These are phyloP conservation scores for Catostomus latipinnis DNA, from an alignment of 2,797 vertebrate genomes.

Conservation along the genomic window DNA sequence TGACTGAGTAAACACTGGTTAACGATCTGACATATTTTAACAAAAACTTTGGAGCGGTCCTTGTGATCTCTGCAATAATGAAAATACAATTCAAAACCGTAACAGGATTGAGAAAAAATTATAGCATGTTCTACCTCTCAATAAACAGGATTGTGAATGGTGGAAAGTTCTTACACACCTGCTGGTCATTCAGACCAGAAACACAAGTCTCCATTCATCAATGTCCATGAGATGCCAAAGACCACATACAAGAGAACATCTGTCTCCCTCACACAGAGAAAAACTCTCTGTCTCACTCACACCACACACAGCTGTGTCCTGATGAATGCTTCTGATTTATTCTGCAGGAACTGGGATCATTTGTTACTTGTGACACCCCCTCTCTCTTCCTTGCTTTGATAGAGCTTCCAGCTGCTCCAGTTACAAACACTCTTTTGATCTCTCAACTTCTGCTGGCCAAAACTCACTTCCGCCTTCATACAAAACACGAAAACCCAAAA, in stretches of 20 bases:
- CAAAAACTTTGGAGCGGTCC: neutral
- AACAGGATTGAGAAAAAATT: neutral
- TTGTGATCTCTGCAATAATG: neutral
- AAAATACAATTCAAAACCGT: neutral
- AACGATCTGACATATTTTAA: neutral
- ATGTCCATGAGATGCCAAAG: slow-evolving; percentile 63
- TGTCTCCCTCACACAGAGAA: slow-evolving; percentile 41
- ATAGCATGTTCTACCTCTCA: neutral
- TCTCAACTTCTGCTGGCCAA: slow-evolving; percentile 53
- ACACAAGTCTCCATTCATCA: slow-evolving; percentile 73
- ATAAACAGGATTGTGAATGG: slow-evolving; percentile 22
- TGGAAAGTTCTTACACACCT: slow-evolving; percentile 64
- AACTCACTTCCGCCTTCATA: slow-evolving; percentile 60
- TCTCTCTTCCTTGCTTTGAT: slow-evolving; percentile 64
- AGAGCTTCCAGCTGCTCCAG: slow-evolving; percentile 78
- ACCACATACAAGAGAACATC: slow-evolving; percentile 65
- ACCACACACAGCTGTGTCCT: slow-evolving; percentile 57
- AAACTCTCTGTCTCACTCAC: slow-evolving; percentile 48
- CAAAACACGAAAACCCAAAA: neutral
- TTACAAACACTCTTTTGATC: slow-evolving; percentile 72
- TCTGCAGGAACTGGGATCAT: slow-evolving; percentile 57
- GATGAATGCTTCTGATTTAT: slow-evolving; percentile 61
- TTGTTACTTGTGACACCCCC: slow-evolving; percentile 53
- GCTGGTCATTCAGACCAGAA: slow-evolving; percentile 66
- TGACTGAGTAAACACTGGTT: no score